Base-by-base conservation (phyloP, 1,140 invertebrate species). In the Colletes latitarsis region DNA sequence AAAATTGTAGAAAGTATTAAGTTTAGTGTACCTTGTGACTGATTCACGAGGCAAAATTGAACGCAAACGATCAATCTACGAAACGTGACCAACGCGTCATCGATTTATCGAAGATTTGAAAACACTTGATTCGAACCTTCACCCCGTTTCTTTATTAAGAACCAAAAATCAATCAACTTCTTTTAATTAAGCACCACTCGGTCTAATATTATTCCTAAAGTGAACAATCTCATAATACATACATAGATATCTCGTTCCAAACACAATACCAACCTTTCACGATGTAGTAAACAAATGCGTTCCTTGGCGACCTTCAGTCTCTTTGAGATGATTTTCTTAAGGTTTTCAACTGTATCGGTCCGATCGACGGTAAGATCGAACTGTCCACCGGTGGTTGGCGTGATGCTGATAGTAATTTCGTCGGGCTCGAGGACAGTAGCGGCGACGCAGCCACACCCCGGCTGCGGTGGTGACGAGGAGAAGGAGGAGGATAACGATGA, bases 241-340 rank as follows among this genome's bases (percentile, higher is more conserved):
- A 30, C 30, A 30, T 30, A 30, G 30, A 30, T n/a, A n/a, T n/a
- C n/a, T n/a, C n/a, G n/a, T n/a, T 15, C 43, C 6, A 62, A 30
- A 10, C 1, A 19, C 8, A 10, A 9, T 79, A 73, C 79, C 60
- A 93, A 98, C 98, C 97, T 98, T 94, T 99, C 97, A 86, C 97
- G 96, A 93, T 98, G 96, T 76, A 99, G 94, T 88, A 99, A 94
- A 92, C 97, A 97, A 93, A 98, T 98, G 90, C 97, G 96, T 94
- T 98, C 97, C 93, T 98, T 98, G 83, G 97, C 96, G 90, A 98
- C 97, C 95, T 97, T 98, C 78, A 98, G 94, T 91, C 96, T 96
- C 93, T 98, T 98, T n/a, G 97, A 97, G 87, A 98, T 97, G 66
- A 97, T 94, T 93, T 97, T 97, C 93, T 98, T 98, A 17, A 98